Percentiles rank a stretch among this genome's conserved stretches.
Conservation (phyloP, 1,140 invertebrate genomes). For the Meloidogyne chitwoodi region DNA sequence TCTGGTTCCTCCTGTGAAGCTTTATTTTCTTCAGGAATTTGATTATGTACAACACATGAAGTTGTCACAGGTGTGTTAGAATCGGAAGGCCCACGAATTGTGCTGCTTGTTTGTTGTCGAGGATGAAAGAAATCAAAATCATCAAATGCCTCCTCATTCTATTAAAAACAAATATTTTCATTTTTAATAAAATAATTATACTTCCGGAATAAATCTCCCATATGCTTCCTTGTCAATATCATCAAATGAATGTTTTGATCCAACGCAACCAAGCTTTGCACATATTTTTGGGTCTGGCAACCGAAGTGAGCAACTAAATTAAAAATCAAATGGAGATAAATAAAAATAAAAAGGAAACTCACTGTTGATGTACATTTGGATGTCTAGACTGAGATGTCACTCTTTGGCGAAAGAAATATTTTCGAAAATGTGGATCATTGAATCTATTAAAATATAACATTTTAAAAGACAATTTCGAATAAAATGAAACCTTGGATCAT, state of each 20-base stretch:
- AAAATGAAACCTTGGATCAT: background rate
- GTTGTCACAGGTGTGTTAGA: background rate
- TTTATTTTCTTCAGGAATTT: background rate
- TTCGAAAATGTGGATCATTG: conserved; percentile 34
- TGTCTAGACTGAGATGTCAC: conserved; percentile 40
- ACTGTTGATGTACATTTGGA: conserved; percentile 40
- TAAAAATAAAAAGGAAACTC: background rate
- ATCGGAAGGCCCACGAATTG: conserved; percentile 3
- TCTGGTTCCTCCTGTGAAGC: background rate
- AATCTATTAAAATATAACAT: background rate
- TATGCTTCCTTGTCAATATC: background rate
- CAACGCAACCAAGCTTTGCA: conserved; percentile 22
- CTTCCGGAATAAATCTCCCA: background rate
- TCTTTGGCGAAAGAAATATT: conserved; percentile 44
- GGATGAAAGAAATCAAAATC: conserved; percentile 33
- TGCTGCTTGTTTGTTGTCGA: conserved; percentile 1
- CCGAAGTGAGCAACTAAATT: conserved; percentile 20
- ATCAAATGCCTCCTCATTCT: conserved; percentile 5
- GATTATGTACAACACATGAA: background rate
- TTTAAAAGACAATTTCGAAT: background rate
- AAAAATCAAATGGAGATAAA: background rate
- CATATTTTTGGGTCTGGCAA: conserved; percentile 14
- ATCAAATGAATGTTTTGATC: background rate
- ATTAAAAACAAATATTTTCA: background rate
- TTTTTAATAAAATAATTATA: background rate